These are phyloP conservation scores for Vireo griseus DNA, from an alignment of 2,797 vertebrate genomes.

Conservation along the genomic window DNA sequence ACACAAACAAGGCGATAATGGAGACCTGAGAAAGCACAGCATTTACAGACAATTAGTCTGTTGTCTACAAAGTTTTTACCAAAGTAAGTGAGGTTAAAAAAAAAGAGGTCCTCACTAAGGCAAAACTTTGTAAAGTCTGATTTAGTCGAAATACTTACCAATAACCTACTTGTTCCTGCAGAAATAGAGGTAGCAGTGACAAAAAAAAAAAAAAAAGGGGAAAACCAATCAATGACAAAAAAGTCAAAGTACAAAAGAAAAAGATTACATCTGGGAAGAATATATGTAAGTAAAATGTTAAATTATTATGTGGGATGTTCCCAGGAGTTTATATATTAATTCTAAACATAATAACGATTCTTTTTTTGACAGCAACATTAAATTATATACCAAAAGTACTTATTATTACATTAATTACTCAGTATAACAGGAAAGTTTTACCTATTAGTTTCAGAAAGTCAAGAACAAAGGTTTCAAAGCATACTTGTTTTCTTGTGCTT, in stretches of 20 bases:
- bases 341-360: neutral
- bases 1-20: constrained; percentile 65
- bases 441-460: neutral
- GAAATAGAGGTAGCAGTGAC: constrained; percentile 73
- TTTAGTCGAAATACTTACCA: constrained; percentile 73
- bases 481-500: neutral
- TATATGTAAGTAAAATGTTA: neutral
- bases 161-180: constrained; percentile 74
- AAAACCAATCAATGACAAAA: constrained; percentile 64
- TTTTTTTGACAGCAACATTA: neutral
- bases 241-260: constrained; percentile 33
- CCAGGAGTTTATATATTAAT: neutral
- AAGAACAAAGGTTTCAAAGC: neutral
- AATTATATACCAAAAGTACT: neutral
- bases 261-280: constrained; percentile 23
- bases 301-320: neutral
- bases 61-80: constrained; percentile 75
- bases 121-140: constrained; percentile 75
- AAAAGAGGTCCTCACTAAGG: constrained; percentile 59
- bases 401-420: neutral
- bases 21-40: constrained; percentile 66
- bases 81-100: constrained; percentile 43
- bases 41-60: constrained; percentile 41
- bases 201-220: constrained; percentile 46
- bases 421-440: neutral